Evolutionary conservation across 2,888 invertebrate species (phyloP).

Genomic region (Drosophila birchii): DNA sequence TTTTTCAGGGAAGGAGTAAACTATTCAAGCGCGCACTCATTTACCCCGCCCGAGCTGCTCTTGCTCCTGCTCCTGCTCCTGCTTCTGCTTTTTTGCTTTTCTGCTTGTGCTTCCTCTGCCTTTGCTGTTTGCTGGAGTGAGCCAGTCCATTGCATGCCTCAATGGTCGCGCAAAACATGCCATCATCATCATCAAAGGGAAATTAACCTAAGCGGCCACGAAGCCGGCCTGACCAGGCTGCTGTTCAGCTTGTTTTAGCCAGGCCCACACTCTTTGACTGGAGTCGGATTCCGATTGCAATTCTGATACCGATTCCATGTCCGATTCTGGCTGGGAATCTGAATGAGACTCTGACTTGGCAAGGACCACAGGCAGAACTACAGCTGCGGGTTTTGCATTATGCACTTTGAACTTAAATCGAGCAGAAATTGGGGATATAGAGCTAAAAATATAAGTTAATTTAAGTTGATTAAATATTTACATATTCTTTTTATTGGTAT

Average conservation of each 20-base stretch:
- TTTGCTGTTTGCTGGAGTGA: conserved; percentile 57
- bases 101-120: conserved; percentile 1
- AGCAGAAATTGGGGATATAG: neutral
- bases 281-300: neutral
- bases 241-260: conserved; percentile 32
- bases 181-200: conserved; percentile 80
- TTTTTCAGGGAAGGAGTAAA: conserved; percentile 40
- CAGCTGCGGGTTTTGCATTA: conserved; percentile 34
- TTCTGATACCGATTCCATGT: conserved; percentile 25
- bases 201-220: conserved; percentile 82
- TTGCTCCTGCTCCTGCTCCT: neutral
- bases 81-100: conserved; percentile 4
- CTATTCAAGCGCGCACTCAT: conserved; percentile 76
- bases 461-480: too few relatives aligned
- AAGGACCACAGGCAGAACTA: conserved; percentile 21
- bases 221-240: conserved; percentile 47
- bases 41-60: conserved; percentile 15
- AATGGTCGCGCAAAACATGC: conserved; percentile 79
- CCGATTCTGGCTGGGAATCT: conserved; percentile 13
- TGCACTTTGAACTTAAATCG: conserved; percentile 29
- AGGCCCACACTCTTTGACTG: conserved; percentile 8
- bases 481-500: too few relatives aligned
- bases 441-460: too few relatives aligned
- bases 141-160: conserved; percentile 82
- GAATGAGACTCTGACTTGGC: conserved; percentile 36